phyloP scores from a whole-genome alignment of 35 echinoderm and acorn worm species.

The Apostichopus japonicus region DNA sequence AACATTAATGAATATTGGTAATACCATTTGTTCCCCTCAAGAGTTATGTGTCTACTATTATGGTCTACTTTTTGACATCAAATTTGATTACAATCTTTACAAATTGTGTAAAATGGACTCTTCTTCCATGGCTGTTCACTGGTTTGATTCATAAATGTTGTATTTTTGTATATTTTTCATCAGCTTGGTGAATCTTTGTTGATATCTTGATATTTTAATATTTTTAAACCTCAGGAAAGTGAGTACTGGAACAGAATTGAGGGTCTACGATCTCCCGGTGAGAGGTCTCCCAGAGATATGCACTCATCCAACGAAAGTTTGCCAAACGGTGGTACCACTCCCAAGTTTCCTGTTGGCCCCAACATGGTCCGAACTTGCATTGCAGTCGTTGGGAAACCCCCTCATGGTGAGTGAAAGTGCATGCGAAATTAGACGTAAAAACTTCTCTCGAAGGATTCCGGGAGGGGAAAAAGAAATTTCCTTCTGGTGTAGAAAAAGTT shows the following conservation, averaged over 20 bases:
- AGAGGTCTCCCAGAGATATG: slow-evolving; percentile 47
- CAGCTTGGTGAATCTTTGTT: no score
- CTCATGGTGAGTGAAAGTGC: slow-evolving; percentile 68
- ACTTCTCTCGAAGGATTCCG: not conserved
- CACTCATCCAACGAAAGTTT: slow-evolving; percentile 76
- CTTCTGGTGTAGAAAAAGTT: not conserved
- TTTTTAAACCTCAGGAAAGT: slow-evolving; percentile 62
- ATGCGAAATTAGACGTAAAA: no score
- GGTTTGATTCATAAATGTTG: no score
- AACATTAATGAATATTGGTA: no score
- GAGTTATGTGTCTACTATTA: no score
- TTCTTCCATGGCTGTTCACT: no score
- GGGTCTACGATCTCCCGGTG: slow-evolving; percentile 71
- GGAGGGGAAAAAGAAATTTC: not conserved
- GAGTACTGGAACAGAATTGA: slow-evolving; percentile 78
- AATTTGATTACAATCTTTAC: no score
- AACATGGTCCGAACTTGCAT: slow-evolving; percentile 84
- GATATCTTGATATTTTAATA: no score
- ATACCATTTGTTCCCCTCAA: no score
- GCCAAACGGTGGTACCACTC: slow-evolving; percentile 65
- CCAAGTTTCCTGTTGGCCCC: slow-evolving; percentile 92
- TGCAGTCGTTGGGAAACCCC: slow-evolving; percentile 66
- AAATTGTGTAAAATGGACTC: no score
- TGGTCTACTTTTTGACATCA: no score
- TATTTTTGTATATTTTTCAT: no score